These are phyloP conservation scores for Pachydiplax longipennis DNA, from an alignment of 2,888 invertebrate genomes.

Conservation along the genomic window DNA sequence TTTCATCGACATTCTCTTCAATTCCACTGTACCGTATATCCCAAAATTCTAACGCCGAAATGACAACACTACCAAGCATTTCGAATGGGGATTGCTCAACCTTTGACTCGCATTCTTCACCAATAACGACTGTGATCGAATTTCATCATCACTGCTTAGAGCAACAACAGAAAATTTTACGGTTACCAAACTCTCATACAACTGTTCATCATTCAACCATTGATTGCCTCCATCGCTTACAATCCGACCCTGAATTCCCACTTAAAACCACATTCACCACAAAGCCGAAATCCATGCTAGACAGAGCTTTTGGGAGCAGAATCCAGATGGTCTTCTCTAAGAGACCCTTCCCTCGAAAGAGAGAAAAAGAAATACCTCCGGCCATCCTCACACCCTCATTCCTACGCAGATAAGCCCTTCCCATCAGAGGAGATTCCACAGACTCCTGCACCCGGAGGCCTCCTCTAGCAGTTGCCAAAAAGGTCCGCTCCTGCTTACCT, in stretches of 20 bases:
- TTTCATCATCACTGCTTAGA: too few species aligned
- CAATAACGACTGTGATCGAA: too few species aligned
- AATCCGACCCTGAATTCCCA: not conserved
- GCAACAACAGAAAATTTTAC: too few species aligned
- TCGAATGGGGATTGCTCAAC: too few species aligned
- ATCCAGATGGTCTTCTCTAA: not conserved
- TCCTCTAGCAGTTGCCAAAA: not conserved
- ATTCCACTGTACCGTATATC: too few species aligned
- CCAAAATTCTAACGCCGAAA: too few species aligned
- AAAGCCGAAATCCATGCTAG: not conserved
- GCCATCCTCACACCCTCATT: not conserved
- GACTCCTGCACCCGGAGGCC: not conserved
- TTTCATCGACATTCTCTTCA: too few species aligned
- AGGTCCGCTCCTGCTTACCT: not conserved
- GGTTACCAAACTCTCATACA: too few species aligned
- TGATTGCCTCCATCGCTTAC: not conserved
- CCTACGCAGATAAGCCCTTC: not conserved
- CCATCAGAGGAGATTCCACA: not conserved
- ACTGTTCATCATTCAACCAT: not conserved
- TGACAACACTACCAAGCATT: too few species aligned
- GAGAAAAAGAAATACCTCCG: not conserved
- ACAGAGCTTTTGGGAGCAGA: conserved; percentile 4
- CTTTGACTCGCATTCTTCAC: too few species aligned
- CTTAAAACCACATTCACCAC: not conserved
- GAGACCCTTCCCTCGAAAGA: not conserved